These are phyloP conservation scores for Caenorhabditis sp. DNA, from an alignment of 2,888 invertebrate genomes.

Conservation along the genomic window DNA sequence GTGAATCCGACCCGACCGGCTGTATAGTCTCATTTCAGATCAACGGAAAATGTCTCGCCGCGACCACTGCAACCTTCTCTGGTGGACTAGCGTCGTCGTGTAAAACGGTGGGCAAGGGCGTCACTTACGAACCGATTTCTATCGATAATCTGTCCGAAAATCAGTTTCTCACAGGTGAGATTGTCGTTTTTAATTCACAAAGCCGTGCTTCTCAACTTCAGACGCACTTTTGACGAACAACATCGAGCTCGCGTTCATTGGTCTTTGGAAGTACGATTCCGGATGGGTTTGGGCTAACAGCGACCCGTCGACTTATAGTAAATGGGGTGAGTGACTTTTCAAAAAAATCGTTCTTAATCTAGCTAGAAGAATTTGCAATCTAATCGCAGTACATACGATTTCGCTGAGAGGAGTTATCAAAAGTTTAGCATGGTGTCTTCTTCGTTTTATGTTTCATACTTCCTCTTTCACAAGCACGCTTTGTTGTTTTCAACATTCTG, in stretches of 20 bases:
- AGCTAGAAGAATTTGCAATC: too few species aligned
- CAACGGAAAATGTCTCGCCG: constrained; percentile 31
- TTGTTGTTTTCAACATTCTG: too few species aligned
- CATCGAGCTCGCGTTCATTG: constrained; percentile 11
- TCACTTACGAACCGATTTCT: background rate
- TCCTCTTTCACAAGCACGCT: too few species aligned
- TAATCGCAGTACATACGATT: too few species aligned
- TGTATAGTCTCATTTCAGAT: constrained; percentile 2
- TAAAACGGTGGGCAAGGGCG: background rate
- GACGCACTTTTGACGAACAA: background rate
- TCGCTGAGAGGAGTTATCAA: too few species aligned
- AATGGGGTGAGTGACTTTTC: constrained; percentile 20
- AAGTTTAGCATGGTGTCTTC: too few species aligned
- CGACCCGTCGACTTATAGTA: constrained; percentile 17
- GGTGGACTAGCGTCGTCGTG: constrained; percentile 2
- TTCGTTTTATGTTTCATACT: too few species aligned
- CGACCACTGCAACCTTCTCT: background rate
- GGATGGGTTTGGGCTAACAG: constrained; percentile 32
- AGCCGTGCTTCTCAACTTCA: background rate
- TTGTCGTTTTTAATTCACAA: background rate
- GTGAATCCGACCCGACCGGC: background rate
- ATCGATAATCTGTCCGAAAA: constrained; percentile 31
- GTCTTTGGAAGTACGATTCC: background rate
- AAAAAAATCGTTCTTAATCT: background rate
- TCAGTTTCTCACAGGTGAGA: constrained; percentile 8